phyloP scores from a whole-genome alignment of 2,888 invertebrate species.

The Xanthia togata region DNA sequence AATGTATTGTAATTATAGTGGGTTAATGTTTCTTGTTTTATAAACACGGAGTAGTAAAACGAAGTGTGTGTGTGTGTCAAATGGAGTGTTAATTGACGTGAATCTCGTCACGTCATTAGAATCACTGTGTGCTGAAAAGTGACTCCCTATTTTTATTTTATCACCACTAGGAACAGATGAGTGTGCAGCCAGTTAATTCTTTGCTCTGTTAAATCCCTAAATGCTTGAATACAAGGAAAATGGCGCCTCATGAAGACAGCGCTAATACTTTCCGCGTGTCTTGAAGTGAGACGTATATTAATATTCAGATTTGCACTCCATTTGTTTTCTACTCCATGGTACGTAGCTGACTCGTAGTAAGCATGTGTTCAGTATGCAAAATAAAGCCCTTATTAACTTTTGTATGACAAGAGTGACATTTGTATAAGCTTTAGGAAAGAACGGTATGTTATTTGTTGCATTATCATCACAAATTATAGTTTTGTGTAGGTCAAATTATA shows the following conservation, averaged over 20 bases:
- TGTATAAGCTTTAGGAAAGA: conserved; percentile 12
- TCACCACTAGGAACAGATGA: not conserved
- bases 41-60: conserved; percentile 21
- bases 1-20: conserved; percentile 29
- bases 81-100: conserved; percentile 35
- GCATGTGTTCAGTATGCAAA: conserved; percentile 54
- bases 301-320: conserved; percentile 5
- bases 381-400: conserved; percentile 43
- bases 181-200: not conserved
- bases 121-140: not conserved
- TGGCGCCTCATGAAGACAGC: not conserved
- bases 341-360: conserved; percentile 12
- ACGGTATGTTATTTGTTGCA: conserved; percentile 20
- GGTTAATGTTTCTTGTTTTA: conserved; percentile 20
- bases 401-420: conserved; percentile 46
- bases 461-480: conserved; percentile 25
- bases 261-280: not conserved
- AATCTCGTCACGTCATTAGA: not conserved
- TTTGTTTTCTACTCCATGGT: conserved; percentile 29
- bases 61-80: too few relatives aligned
- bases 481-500: conserved; percentile 22
- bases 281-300: not conserved
- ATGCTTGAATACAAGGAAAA: not conserved
- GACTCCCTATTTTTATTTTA: not conserved
- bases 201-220: not conserved